These are phyloP conservation scores for Ceyx cyanopectus DNA, from an alignment of 2,113 vertebrate species.

Conservation along the genomic window DNA sequence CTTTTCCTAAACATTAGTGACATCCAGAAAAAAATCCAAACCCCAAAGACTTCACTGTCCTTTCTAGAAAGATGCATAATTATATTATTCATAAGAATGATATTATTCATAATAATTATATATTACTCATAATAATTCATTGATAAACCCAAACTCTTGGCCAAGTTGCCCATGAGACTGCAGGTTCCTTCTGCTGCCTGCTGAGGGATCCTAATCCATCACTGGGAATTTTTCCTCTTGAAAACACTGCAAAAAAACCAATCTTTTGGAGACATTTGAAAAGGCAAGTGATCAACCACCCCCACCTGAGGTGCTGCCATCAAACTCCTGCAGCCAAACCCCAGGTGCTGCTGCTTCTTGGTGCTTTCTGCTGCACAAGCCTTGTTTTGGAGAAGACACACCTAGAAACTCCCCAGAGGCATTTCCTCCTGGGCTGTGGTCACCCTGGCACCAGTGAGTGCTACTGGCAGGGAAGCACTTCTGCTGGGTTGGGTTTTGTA, in stretches of 20 bases:
- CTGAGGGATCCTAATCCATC: background rate
- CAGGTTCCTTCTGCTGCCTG: background rate
- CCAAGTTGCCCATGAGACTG: background rate
- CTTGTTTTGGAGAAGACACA: background rate
- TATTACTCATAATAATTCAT: background rate
- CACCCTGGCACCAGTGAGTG: background rate
- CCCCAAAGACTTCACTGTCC: background rate
- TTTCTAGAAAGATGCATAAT: background rate
- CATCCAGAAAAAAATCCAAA: background rate
- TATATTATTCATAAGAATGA: background rate
- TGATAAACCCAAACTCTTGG: background rate
- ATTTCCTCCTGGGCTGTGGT: background rate
- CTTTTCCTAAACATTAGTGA: background rate
- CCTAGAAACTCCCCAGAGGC: background rate
- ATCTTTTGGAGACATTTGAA: background rate
- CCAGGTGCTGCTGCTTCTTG: background rate
- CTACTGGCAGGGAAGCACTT: rapidly evolving
- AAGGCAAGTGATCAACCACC: background rate
- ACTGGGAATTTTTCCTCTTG: background rate
- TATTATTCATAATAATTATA: too few species aligned
- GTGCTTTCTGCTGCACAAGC: background rate
- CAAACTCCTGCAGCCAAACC: background rate
- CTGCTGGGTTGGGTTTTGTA: background rate
- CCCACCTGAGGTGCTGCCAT: background rate
- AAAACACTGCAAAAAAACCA: background rate